These are phyloP conservation scores for Anguilla japonica DNA, from an alignment of 2,113 vertebrate genomes.

Conservation along the genomic window DNA sequence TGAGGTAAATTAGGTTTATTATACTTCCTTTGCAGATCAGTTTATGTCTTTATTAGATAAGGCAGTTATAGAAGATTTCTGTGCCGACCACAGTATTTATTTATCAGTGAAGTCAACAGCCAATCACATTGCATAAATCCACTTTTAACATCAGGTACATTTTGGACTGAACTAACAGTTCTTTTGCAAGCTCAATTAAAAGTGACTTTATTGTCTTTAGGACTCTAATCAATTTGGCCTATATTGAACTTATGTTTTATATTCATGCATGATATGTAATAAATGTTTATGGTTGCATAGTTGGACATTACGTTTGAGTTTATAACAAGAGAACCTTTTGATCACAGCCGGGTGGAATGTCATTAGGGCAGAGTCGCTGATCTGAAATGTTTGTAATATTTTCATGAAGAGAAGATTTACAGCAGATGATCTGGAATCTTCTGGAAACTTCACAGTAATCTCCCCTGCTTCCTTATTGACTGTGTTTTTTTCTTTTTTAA, in stretches of 20 bases:
- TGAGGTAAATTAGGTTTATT: constrained; percentile 44
- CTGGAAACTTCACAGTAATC: constrained; percentile 7
- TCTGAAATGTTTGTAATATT: background rate
- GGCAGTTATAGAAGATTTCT: constrained; percentile 49
- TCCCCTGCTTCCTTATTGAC: constrained; percentile 22
- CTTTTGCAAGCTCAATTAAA: background rate
- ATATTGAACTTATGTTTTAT: too few relatives aligned
- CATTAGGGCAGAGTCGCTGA: background rate
- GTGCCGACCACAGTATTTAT: constrained; percentile 41
- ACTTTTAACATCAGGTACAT: background rate
- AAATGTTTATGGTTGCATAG: background rate
- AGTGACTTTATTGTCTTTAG: too few relatives aligned
- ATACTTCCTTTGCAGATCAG: constrained; percentile 55
- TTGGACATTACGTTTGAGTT: background rate
- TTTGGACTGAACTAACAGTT: background rate
- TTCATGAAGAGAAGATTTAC: constrained; percentile 35
- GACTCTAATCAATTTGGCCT: too few relatives aligned
- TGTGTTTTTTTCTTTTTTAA: background rate
- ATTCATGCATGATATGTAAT: too few relatives aligned
- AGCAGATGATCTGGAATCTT: background rate
- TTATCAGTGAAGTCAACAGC: background rate
- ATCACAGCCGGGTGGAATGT: background rate
- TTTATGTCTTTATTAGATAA: constrained; percentile 55
- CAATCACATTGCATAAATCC: background rate
- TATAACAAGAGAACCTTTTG: background rate